A percentile compares a stretch with the other conserved stretches of the same genome.
phyloP scores from a whole-genome alignment of 2,113 vertebrate species.

The Ahaetulla prasina region DNA sequence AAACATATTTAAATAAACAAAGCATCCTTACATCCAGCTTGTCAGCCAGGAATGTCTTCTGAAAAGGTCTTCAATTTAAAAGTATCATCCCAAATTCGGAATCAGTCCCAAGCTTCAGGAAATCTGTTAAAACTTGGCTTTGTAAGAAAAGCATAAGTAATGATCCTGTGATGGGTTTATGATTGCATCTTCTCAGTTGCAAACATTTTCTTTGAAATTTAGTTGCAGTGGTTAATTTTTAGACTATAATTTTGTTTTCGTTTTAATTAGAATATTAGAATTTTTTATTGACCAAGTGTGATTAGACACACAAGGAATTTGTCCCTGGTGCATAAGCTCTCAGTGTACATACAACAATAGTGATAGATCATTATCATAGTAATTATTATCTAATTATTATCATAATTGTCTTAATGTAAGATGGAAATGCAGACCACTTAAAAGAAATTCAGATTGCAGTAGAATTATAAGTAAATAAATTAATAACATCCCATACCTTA shows the following conservation, averaged over 20 bases:
- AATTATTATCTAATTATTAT: no score
- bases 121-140: no score
- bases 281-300: no score
- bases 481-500: background rate
- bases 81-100: background rate
- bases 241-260: background rate
- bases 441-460: background rate
- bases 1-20: background rate
- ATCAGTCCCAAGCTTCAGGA: no score
- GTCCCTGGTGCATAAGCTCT: no score
- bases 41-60: background rate
- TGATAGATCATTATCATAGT: no score
- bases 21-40: background rate
- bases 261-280: background rate
- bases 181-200: background rate
- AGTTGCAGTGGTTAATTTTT: background rate
- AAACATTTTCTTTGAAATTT: background rate
- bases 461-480: background rate
- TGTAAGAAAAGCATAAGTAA: no score
- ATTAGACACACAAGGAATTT: no score
- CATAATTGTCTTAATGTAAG: background rate
- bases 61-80: background rate
- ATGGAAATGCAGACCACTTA: background rate
- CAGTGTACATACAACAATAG: no score
- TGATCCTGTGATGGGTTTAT: background rate